Evolutionary conservation across 2,113 vertebrate species (phyloP), one percentile per base, ranked within the genome.

Genomic region (Cnemophilus loriae): DNA sequence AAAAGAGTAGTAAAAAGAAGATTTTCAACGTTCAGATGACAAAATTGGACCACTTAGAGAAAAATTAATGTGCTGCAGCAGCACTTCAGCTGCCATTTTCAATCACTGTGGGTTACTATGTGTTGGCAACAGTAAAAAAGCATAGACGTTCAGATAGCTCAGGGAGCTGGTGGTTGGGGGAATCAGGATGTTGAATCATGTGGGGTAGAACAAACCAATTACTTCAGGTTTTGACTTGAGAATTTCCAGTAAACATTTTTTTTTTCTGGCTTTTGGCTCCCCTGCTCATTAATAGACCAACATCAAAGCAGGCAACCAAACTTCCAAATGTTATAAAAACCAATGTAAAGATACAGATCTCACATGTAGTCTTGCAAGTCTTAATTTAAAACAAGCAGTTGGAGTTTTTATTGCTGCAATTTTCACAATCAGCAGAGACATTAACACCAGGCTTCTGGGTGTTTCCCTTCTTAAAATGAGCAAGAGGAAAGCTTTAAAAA

Each of bases 391-490:
- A 95, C 91, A 96, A 98, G 96, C 96, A 97, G 88, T 98, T 98
- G 97, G 97, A 97, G 97, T 95, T 98, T 99, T 99, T 98, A 98
- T 98, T 98, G 97, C 98, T 98, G 97, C 97, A 98, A 97, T 99
- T 98, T 99, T 99, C 98, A 99, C 98, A 98, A 98, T 99, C 97
- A 98, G 97, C 98, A 98, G 98, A 99, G 98, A 98, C 96, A 95
- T 97, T 98, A 99, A 98, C 97, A 97, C 98, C 92, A 97, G 96
- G 97, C 97, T 98, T 98, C 96, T 98, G 97, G 95, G 98, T 98
- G 98, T 98, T 98, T 98, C 98, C 97, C 98, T 98, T 93, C 92
- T 97, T 96, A 84, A 96, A 98, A 97, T 97, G 93, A 97, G 81
- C 96, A 95, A 96, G 96, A 96, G 80, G 97, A 98, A 97, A 82